Conservation (phyloP, 2,797 vertebrate genomes). For the Semotilus atromaculatus region DNA sequence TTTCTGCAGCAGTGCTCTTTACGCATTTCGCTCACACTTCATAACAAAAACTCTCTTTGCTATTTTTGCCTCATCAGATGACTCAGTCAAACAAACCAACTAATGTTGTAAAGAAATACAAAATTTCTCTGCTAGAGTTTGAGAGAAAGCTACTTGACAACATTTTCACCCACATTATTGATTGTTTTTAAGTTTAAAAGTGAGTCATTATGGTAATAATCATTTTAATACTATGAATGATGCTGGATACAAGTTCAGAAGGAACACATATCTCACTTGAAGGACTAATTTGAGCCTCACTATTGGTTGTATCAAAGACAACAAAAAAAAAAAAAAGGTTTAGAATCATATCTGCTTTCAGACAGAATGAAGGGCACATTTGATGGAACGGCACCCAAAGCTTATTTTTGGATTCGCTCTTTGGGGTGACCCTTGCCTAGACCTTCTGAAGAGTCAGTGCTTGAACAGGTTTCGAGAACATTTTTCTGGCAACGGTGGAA, state of each 20-base stretch:
- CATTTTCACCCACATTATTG: background rate
- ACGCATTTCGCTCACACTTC: constrained; percentile 2
- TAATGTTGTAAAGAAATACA: background rate
- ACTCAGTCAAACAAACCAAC: constrained; percentile 10
- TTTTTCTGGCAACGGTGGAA: constrained; percentile 11
- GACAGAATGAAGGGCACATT: background rate
- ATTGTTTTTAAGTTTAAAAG: constrained; percentile 7
- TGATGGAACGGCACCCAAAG: background rate
- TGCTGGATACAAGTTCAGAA: background rate
- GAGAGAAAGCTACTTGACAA: constrained; percentile 4
- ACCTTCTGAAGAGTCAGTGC: constrained; percentile 1
- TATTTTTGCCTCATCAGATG: constrained; percentile 23
- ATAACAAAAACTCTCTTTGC: constrained; percentile 13
- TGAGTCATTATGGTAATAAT: background rate
- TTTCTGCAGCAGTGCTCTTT: constrained; percentile 10
- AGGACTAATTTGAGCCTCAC: background rate
- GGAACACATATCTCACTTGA: background rate
- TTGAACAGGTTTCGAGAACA: constrained; percentile 15
- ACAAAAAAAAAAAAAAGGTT: background rate
- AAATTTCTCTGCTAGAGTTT: background rate
- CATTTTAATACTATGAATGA: background rate
- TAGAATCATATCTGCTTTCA: constrained; percentile 2
- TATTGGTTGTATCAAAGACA: background rate
- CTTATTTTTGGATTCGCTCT: constrained; percentile 33
- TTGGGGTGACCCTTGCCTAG: constrained; percentile 17